Evolutionary conservation across 2,797 vertebrate species (phyloP).

Genomic region (Nothura maculosa): DNA sequence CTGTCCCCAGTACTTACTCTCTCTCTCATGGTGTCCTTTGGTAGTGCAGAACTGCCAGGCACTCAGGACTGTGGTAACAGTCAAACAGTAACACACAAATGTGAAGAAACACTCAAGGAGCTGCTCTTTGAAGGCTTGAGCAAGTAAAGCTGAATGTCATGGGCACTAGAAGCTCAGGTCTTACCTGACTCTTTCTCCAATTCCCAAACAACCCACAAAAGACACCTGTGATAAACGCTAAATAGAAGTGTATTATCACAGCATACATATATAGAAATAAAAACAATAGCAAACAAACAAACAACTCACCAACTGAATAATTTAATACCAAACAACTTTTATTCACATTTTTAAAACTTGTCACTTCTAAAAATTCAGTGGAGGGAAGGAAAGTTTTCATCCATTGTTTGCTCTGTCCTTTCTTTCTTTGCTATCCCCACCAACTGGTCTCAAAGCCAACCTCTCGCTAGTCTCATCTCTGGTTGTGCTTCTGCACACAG

Average conservation of each 20-base stretch:
- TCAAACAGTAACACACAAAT: neutral
- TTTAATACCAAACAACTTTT: neutral
- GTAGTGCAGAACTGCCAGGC: neutral
- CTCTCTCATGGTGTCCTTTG: neutral
- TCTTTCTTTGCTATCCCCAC: slow-evolving; percentile 30
- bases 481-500: slow-evolving; percentile 61
- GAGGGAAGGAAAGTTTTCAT: neutral
- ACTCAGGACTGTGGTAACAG: neutral
- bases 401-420: slow-evolving; percentile 17
- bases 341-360: neutral
- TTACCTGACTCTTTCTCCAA: neutral
- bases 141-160: neutral
- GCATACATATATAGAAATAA: neutral
- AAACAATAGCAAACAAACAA: neutral
- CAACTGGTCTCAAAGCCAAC: neutral
- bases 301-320: neutral
- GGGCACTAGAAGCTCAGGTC: neutral
- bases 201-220: neutral
- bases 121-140: neutral
- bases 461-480: slow-evolving; percentile 44
- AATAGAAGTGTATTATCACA: neutral
- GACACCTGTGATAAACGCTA: neutral
- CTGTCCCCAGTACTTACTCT: neutral
- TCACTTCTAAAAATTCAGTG: neutral
- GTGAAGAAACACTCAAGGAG: neutral